phyloP scores from a whole-genome alignment of 2,113 vertebrate species.

The Chloropsis cyanopogon region DNA sequence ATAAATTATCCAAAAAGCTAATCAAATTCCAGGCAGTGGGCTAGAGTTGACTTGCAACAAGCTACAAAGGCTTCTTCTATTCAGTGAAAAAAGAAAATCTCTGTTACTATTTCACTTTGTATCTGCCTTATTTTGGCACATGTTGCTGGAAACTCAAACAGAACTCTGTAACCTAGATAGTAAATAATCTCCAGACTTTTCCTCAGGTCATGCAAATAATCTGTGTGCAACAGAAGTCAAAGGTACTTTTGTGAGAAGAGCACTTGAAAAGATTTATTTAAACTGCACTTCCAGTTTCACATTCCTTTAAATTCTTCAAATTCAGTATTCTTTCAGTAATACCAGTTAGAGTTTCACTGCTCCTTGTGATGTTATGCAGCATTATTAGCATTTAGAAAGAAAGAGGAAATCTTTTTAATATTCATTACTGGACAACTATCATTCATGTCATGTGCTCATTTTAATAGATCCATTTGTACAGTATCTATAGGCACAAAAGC shows the following conservation, averaged over 20 bases:
- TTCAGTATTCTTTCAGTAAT: neutral
- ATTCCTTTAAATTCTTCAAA: constrained; percentile 25
- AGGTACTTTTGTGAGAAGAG: constrained; percentile 44
- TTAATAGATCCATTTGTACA: neutral
- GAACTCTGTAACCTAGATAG: neutral
- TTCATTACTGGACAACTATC: neutral
- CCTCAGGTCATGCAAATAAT: constrained; percentile 24
- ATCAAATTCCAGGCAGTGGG: neutral
- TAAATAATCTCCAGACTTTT: constrained; percentile 51
- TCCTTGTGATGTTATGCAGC: neutral
- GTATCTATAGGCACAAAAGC: neutral
- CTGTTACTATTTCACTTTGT: neutral
- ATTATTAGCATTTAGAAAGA: neutral
- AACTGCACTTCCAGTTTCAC: constrained; percentile 38
- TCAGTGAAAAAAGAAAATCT: neutral
- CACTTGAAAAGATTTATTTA: constrained; percentile 19
- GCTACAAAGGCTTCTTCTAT: constrained; percentile 4
- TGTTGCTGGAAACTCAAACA: constrained; percentile 49
- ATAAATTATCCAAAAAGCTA: neutral
- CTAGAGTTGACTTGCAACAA: neutral
- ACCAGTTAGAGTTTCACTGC: neutral
- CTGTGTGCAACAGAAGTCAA: constrained; percentile 9
- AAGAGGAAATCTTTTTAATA: neutral
- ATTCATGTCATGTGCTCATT: neutral
- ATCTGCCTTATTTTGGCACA: constrained; percentile 32